phyloP scores from a whole-genome alignment of 2,888 invertebrate species.

The Hirtodrosophila alboralis region DNA sequence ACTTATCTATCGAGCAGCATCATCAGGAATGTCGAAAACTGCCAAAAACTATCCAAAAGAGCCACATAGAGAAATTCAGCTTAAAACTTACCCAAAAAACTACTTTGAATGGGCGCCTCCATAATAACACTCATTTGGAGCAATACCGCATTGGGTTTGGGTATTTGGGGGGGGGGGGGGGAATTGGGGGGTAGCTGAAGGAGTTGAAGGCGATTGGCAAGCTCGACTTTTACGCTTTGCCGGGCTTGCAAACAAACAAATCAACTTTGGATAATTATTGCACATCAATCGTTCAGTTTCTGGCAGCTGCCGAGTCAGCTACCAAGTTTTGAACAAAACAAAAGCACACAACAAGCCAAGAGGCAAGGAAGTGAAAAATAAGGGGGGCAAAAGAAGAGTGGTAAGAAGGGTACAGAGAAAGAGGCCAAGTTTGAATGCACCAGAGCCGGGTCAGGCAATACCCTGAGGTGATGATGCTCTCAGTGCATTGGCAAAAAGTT shows the following conservation, averaged over 20 bases:
- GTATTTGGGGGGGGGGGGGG: background rate
- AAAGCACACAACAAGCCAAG: constrained; percentile 39
- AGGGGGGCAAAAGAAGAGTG: background rate
- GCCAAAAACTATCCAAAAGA: constrained; percentile 68
- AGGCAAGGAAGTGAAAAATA: background rate
- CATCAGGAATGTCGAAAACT: constrained; percentile 52
- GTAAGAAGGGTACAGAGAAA: constrained; percentile 1
- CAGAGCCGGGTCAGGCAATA: constrained; percentile 22
- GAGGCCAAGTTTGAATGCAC: constrained; percentile 49
- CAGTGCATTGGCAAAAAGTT: constrained; percentile 69
- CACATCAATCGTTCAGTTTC: constrained; percentile 77
- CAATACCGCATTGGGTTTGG: constrained; percentile 48
- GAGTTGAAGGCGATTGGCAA: constrained; percentile 60
- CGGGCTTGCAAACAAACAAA: constrained; percentile 81
- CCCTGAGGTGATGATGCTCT: constrained; percentile 58
- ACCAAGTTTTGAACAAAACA: constrained; percentile 57
- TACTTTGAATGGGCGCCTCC: constrained; percentile 54
- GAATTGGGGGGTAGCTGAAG: background rate
- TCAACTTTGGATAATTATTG: constrained; percentile 82
- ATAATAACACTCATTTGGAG: constrained; percentile 72
- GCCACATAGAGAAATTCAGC: constrained; percentile 40
- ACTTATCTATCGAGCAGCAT: constrained; percentile 73
- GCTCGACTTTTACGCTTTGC: constrained; percentile 76
- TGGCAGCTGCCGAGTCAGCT: constrained; percentile 58
- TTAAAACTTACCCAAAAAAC: constrained; percentile 66